Evolutionary conservation across 2,797 vertebrate species (phyloP).

Genomic region (Brotula barbata): DNA sequence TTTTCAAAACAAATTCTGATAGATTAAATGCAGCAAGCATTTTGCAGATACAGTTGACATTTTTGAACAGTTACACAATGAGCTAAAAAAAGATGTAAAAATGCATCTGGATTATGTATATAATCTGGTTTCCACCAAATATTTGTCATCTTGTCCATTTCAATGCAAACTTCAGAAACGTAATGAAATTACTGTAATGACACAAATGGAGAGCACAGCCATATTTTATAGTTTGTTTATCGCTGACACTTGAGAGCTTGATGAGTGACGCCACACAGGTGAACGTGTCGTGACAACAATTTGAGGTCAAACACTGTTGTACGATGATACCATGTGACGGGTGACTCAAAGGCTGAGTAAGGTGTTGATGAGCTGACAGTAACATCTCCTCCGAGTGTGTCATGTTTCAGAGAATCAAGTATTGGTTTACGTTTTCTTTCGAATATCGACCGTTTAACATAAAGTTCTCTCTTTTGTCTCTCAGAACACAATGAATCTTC

Average conservation of each 20-base stretch:
- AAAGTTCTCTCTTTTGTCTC: background rate
- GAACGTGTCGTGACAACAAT: slow-evolving; percentile 22
- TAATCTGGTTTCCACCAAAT: no score
- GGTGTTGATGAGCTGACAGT: background rate
- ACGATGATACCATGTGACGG: slow-evolving; percentile 7
- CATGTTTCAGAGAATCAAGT: slow-evolving; percentile 45
- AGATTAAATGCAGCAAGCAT: background rate
- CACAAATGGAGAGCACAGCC: no score
- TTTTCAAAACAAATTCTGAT: background rate
- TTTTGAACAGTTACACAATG: background rate
- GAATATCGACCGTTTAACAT: no score
- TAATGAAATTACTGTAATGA: no score
- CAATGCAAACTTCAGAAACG: no score
- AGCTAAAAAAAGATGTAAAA: no score
- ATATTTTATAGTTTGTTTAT: no score
- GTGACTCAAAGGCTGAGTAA: slow-evolving; percentile 30
- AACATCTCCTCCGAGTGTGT: slow-evolving; percentile 9
- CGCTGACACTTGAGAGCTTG: background rate
- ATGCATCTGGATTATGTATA: background rate
- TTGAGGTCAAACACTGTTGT: background rate
- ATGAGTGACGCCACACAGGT: background rate
- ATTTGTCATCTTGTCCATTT: no score
- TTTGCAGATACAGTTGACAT: background rate
- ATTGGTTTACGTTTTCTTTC: background rate
- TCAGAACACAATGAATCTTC: slow-evolving; percentile 94